Conservation (phyloP, 23 tunicate species). For the Halocynthia roretzi region DNA sequence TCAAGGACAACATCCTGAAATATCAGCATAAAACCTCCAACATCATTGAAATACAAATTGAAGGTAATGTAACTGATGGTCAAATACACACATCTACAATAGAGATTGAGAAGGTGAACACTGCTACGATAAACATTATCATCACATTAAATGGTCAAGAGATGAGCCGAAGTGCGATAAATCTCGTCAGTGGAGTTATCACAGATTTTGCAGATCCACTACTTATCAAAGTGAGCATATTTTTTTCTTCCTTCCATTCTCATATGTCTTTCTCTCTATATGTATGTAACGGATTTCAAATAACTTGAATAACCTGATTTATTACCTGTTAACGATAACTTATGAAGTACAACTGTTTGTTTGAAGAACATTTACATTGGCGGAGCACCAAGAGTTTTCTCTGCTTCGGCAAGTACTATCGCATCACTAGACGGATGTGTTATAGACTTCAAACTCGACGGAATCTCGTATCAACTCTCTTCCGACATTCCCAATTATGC, state of each 20-base stretch:
- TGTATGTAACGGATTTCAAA: neutral
- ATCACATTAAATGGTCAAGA: no score
- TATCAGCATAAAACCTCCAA: no score
- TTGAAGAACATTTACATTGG: conserved; percentile 55
- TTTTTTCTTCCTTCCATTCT: neutral
- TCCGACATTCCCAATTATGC: conserved; percentile 21
- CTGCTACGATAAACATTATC: no score
- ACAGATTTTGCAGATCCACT: conserved; percentile 31
- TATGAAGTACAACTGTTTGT: neutral
- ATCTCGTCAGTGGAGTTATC: conserved; percentile 14
- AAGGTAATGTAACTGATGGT: no score
- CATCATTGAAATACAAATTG: no score
- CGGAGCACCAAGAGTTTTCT: conserved; percentile 25
- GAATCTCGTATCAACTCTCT: conserved; percentile 28
- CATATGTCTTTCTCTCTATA: neutral
- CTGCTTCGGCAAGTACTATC: neutral
- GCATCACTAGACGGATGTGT: conserved; percentile 50
- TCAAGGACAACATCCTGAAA: no score
- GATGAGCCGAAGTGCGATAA: neutral
- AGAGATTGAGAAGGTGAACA: no score
- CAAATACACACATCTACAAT: no score
- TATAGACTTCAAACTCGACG: conserved; percentile 44
- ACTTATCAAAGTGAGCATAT: conserved; percentile 41
- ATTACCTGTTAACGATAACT: neutral
- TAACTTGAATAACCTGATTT: neutral